These are phyloP conservation scores for Melinopterus prodromus DNA, from an alignment of 2,888 invertebrate genomes.

Conservation along the genomic window DNA sequence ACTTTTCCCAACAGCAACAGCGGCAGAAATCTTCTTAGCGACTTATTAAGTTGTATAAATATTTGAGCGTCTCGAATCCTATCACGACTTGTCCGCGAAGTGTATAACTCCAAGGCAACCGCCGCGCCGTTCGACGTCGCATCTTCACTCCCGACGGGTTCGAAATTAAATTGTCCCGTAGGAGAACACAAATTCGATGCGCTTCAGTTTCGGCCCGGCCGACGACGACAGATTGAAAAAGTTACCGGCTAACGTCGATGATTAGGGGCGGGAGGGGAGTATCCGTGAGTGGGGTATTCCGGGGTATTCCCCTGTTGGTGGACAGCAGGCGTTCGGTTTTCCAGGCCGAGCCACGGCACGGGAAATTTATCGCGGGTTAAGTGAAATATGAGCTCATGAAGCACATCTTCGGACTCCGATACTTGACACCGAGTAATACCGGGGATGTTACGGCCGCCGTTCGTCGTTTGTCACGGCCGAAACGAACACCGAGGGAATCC, in stretches of 20 bases:
- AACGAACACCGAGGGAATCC: conserved; percentile 12
- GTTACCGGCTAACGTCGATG: background rate
- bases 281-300: background rate
- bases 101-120: conserved; percentile 5
- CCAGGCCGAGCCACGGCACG: conserved; percentile 14
- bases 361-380: conserved; percentile 56
- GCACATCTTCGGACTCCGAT: conserved; percentile 48
- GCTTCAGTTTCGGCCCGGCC: background rate
- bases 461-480: conserved; percentile 34
- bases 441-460: conserved; percentile 32
- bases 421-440: conserved; percentile 55
- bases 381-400: conserved; percentile 53
- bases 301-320: background rate
- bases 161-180: conserved; percentile 4
- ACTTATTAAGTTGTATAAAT: conserved; percentile 21
- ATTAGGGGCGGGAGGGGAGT: background rate
- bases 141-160: background rate
- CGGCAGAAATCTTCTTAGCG: conserved; percentile 17
- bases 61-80: conserved; percentile 20
- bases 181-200: conserved; percentile 4
- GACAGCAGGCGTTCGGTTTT: background rate
- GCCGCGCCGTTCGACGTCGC: background rate
- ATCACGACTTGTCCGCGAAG: background rate
- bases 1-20: background rate
- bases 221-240: background rate